Evolutionary conservation across 2,113 vertebrate species (phyloP).

Genomic region (Ranitomeya variabilis): DNA sequence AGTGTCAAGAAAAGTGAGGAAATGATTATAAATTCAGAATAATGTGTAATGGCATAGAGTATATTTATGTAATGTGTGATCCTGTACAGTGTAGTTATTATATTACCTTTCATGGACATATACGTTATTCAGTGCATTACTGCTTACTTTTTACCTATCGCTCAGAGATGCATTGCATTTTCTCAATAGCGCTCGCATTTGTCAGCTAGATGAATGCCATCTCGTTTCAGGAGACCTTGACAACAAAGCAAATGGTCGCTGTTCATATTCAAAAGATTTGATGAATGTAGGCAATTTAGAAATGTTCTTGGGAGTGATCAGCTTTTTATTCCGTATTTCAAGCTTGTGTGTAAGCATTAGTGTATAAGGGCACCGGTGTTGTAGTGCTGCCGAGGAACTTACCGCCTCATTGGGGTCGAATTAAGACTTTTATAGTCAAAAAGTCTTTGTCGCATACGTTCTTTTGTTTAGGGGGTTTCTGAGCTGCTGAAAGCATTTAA

Average conservation of each 20-base stretch:
- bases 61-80: not conserved
- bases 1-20: not conserved
- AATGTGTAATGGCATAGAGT: not conserved
- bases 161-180: slow-evolving; percentile 27
- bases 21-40: not conserved
- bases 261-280: not conserved
- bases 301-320: slow-evolving; percentile 43
- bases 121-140: not conserved
- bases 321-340: slow-evolving; percentile 32
- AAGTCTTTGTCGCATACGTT: not conserved
- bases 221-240: slow-evolving; percentile 14
- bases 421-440: slow-evolving; percentile 1
- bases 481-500: not conserved
- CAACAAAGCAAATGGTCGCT: not conserved
- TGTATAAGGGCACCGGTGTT: not conserved
- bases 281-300: not conserved
- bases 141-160: not conserved
- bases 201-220: slow-evolving; percentile 22
- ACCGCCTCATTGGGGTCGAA: not conserved
- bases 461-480: not conserved
- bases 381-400: not conserved
- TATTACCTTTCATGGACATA: not conserved
- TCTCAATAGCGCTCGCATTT: slow-evolving; percentile 2
- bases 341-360: not conserved
- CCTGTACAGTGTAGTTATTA: not conserved